A percentile compares a stretch with the other conserved stretches of the same genome.
Conservation (phyloP, 2,797 vertebrate species). For the Pelodytes ibericus region DNA sequence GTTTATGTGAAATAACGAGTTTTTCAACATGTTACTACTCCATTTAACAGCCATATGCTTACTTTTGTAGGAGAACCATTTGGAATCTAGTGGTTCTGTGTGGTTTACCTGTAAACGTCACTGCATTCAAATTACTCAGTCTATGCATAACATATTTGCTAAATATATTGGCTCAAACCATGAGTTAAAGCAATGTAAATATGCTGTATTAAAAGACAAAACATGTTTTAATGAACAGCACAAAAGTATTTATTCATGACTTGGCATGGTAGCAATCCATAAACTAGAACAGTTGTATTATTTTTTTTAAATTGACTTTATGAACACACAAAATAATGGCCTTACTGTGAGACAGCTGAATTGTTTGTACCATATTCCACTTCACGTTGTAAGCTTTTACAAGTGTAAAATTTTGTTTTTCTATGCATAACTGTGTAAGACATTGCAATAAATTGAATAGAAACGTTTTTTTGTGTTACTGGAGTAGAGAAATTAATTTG, state of each 20-base stretch:
- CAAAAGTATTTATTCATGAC: background rate
- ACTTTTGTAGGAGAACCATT: background rate
- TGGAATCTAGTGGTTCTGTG: background rate
- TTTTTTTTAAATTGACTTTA: background rate
- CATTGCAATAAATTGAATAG: slow-evolving; percentile 17
- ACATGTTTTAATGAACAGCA: slow-evolving; percentile 12
- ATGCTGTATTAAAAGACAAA: slow-evolving; percentile 8
- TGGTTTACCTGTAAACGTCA: background rate
- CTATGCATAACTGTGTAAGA: slow-evolving; percentile 30
- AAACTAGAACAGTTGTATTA: background rate
- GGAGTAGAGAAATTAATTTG: no score
- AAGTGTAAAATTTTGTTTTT: slow-evolving; percentile 24
- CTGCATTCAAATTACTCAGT: background rate
- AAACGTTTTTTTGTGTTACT: background rate
- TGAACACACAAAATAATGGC: background rate
- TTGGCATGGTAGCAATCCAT: background rate
- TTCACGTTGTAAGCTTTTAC: slow-evolving; percentile 22
- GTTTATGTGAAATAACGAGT: no score
- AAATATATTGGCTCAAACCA: background rate
- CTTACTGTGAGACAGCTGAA: slow-evolving; percentile 1
- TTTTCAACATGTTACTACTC: background rate
- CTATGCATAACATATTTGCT: background rate
- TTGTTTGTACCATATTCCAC: slow-evolving; percentile 4
- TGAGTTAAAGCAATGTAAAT: background rate
- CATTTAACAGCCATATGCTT: background rate